Conservation (phyloP, 2,113 vertebrate genomes). For the Gambusia affinis region DNA sequence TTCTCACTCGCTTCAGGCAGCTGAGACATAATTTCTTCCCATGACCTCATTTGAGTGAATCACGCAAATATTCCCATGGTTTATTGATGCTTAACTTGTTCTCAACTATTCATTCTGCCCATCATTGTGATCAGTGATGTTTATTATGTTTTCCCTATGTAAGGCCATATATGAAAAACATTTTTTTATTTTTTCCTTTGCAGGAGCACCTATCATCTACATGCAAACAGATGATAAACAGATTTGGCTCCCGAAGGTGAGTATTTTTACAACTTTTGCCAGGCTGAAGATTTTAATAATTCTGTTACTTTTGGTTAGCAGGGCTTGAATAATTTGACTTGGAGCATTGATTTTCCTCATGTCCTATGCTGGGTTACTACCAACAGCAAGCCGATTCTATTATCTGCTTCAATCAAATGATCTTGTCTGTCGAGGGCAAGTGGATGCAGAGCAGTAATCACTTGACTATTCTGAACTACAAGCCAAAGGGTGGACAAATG, state of each 20-base stretch:
- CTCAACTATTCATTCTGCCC: too few relatives aligned
- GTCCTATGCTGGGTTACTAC: neutral
- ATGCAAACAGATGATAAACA: neutral
- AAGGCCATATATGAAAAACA: too few relatives aligned
- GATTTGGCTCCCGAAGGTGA: neutral
- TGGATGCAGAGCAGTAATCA: conserved; percentile 27
- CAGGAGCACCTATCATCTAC: neutral
- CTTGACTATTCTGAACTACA: conserved; percentile 28
- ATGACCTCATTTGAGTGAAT: too few relatives aligned
- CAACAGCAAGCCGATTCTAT: neutral
- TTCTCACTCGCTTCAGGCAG: too few relatives aligned
- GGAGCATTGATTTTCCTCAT: neutral
- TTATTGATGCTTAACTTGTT: too few relatives aligned
- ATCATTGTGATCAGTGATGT: too few relatives aligned
- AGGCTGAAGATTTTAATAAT: too few relatives aligned
- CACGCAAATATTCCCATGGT: too few relatives aligned
- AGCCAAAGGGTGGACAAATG: conserved; percentile 18
- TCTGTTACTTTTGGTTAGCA: too few relatives aligned
- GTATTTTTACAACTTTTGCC: neutral
- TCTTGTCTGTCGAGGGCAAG: neutral
- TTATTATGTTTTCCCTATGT: too few relatives aligned
- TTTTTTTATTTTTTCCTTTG: neutral
- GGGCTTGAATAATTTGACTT: neutral
- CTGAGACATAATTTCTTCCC: too few relatives aligned
- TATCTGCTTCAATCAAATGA: neutral